Evolutionary conservation across 2,113 vertebrate species (phyloP), one percentile per base, ranked within the genome.

Genomic region (Epinephelus moara): DNA sequence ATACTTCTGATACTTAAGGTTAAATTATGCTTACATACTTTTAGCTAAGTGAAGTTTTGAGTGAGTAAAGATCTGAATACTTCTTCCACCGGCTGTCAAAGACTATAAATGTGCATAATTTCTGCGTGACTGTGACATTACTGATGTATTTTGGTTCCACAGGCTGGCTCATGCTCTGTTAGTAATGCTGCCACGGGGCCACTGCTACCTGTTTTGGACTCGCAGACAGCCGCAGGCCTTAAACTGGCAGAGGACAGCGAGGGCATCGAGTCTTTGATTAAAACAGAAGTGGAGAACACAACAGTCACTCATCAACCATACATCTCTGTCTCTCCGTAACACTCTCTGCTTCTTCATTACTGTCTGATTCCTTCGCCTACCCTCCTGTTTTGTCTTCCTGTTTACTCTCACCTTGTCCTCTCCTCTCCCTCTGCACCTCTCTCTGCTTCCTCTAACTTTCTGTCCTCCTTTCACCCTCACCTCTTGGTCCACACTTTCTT

Each of bases 401-500:
- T 49, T 49, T 3, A 53, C 56, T 67, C 42, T 76, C 40, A 4
- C 52, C 30, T 68, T 45, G 27, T 56, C 15, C 37, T 57, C 27
- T n/a, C 19, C 27, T 49, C 40, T 45, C 23, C 37, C 8, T 52
- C 27, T n/a, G 52, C 61, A 30, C 30, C 50, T 70, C 59, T 72
- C 56, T 15, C 27, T 40, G 25, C 61, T 56, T 42, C 33, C 45
- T 63, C 47, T 23, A 74, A 78, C 85, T 78, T 57, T 0, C 37
- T 67, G 70, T 85, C 77, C 71, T 88, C 75, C 40, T 53, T 59
- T 84, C 84, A 72, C 75, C 77, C 62, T 78, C 60, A 66, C 73
- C 78, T 77, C 17, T 23, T 50, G 49, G 13, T 74, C 40, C 5
- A 18, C 66, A 53, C 33, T 49, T 75, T 40, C 61, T 61, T 61